Base-by-base conservation (phyloP, 37 sponge, comb jelly and placozoan genomes). In the Bolinopsis microptera region DNA sequence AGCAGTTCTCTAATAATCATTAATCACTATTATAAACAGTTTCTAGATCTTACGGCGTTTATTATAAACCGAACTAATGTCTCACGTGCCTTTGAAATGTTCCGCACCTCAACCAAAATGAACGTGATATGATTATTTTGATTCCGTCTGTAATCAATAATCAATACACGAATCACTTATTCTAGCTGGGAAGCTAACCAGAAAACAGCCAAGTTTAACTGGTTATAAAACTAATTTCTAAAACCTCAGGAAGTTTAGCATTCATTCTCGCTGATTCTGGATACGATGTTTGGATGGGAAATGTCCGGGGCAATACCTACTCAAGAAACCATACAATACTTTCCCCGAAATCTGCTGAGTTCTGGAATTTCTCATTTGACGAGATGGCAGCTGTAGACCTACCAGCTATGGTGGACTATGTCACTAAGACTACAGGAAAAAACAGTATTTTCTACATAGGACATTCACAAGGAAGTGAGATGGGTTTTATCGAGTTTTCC, bases 251-350 rank as follows among this genome's bases (percentile, higher is more conserved):
- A 13, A 92, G 92, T 61, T 23, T 92, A 9, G 92, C 33, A 1
- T 92, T 92, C 68, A 22, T 92, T 16, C 36, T 92, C 3, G 24
- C 92, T 67, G 92, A 92, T 61, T 23, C 69, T 21, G 92, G 69
- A 9, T 92, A 32, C 21, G 92, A 92, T 61, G 92, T 92, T 16
- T 92, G 92, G 92, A 67, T 92, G 69, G 92, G 92, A 18, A 92
- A 92, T 67, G 92, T 92, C 32, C 67, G 92, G 8, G 92, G 92
- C 9, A 92, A 92, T 28, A 92, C 69, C 68, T 92, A 61, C 23
- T 41, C 92, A 16, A 67, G 92, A 32, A 67, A 92, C 69, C 92
- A 92, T 68, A 69, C 69, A 8, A 9, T 28, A 16, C 92, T 92
- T 13, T 32, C 69, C 21, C 68, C 68, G 1, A 69, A 24, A 16